These are phyloP conservation scores for Zygothrica quintamaculata DNA, from an alignment of 2,888 invertebrate genomes.

Conservation along the genomic window DNA sequence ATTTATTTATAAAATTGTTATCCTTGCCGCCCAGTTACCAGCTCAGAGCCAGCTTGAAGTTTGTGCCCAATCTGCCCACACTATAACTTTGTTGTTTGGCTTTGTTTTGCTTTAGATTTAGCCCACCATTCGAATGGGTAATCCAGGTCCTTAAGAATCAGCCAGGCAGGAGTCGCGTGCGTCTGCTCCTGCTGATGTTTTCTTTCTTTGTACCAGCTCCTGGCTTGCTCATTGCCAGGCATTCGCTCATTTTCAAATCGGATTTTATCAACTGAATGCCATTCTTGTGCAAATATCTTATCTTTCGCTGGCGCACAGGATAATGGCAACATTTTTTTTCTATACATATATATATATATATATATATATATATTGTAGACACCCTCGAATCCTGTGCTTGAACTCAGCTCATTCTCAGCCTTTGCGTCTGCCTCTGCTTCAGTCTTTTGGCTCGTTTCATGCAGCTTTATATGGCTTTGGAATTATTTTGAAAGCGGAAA, in stretches of 20 bases:
- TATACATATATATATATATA: too few relatives aligned
- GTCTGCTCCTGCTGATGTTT: slow-evolving; percentile 14
- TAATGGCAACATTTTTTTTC: slow-evolving; percentile 72
- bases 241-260: slow-evolving; percentile 83
- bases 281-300: slow-evolving; percentile 82
- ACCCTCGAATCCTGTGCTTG: slow-evolving; percentile 15
- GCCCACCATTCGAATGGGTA: slow-evolving; percentile 31
- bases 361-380: too few relatives aligned
- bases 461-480: slow-evolving; percentile 76
- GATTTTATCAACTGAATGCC: slow-evolving; percentile 82
- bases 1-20: slow-evolving; percentile 80
- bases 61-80: background rate
- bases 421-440: slow-evolving; percentile 24
- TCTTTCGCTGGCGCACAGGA: slow-evolving; percentile 67
- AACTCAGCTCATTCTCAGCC: slow-evolving; percentile 41
- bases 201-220: slow-evolving; percentile 5
- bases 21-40: slow-evolving; percentile 63
- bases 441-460: slow-evolving; percentile 48
- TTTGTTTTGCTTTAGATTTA: slow-evolving; percentile 54
- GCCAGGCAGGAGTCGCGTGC: slow-evolving; percentile 27
- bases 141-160: slow-evolving; percentile 19
- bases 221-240: slow-evolving; percentile 75
- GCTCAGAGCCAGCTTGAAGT: slow-evolving; percentile 29
- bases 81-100: background rate
- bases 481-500: slow-evolving; percentile 79